Base-by-base conservation (phyloP, 2,797 vertebrate species). In the Echeneis naucrates region DNA sequence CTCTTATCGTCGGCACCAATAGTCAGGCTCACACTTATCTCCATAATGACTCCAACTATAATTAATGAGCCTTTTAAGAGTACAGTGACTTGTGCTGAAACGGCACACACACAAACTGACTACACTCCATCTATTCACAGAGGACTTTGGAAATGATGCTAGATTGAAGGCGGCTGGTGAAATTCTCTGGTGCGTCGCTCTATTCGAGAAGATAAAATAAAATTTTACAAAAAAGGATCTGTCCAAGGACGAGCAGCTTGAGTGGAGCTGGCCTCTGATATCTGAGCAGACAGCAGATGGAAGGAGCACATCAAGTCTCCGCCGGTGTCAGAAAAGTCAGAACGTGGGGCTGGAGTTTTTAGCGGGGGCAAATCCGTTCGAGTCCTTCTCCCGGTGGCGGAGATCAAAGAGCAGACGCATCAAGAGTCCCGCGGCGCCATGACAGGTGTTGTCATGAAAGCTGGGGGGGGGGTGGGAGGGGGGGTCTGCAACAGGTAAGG, bases 61-160 rank as follows among this genome's bases (percentile, higher is more conserved):
- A 90, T 91, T 91, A 91, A 92, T 80, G 83, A 86, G 86, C 81
- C 81, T 85, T 88, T 78, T 74, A 84, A 89, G 88, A 84, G 74
- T 77, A 82, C 86, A 80, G 74, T 81, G 85, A 72, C 77, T 68
- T 45, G 33, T 58, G 56, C 58, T 67, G 62, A 77, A 63, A 53
- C 63, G 40, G 58, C 61, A 57, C 40, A 65, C 30, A 63, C 38
- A 50, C 54, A 60, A 75, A 82, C 14, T 1, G 58, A 59, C 52
- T 50, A 67, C 65, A 75, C 67, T 70, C 48, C 61, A 17, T 57
- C 64, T 56, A 67, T 74, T 80, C 65, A 33, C 61, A 56, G 40
- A 23, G 61, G 66, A 72, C 51, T 59, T 38, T 13, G 37, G 62
- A 66, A 68, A 73, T 67, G 23, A 75, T 13, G 55, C 73, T 48